Evolutionary conservation across 2,113 vertebrate genomes (phyloP).

Genomic region (Spizaetus ornatus): DNA sequence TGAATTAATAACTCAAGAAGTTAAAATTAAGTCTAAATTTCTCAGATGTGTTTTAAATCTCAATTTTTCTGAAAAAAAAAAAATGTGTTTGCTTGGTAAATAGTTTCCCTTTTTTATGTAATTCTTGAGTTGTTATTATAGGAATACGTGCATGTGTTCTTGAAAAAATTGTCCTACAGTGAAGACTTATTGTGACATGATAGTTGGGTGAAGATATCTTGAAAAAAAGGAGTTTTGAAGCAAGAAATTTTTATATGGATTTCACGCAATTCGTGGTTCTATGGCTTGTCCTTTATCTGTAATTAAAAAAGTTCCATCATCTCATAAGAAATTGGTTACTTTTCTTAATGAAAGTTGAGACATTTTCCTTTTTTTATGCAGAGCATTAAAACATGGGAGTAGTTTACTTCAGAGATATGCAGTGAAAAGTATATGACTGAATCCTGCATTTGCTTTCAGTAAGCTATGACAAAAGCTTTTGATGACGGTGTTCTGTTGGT

Average conservation of each 20-base stretch:
- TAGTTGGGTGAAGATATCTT: background rate
- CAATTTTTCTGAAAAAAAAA: background rate
- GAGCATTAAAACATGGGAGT: background rate
- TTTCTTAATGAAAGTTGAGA: background rate
- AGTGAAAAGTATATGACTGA: background rate
- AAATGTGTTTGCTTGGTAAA: background rate
- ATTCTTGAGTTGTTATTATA: background rate
- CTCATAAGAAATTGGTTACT: background rate
- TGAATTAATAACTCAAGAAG: background rate
- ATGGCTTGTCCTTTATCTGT: background rate
- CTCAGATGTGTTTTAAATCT: background rate
- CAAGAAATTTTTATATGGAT: background rate
- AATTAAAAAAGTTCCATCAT: background rate
- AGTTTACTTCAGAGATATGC: background rate
- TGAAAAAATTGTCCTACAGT: background rate
- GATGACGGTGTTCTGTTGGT: background rate
- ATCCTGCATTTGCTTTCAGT: background rate
- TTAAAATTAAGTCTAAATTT: background rate
- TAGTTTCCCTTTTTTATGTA: background rate
- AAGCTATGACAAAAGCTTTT: background rate
- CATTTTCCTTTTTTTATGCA: background rate
- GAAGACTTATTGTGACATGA: background rate
- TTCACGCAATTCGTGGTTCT: accelerated
- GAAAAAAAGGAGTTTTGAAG: background rate
- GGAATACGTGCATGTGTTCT: background rate